Evolutionary conservation across 2,888 invertebrate species (phyloP), one percentile per base, ranked within the genome.

Genomic region (Eretmocerus hayati): DNA sequence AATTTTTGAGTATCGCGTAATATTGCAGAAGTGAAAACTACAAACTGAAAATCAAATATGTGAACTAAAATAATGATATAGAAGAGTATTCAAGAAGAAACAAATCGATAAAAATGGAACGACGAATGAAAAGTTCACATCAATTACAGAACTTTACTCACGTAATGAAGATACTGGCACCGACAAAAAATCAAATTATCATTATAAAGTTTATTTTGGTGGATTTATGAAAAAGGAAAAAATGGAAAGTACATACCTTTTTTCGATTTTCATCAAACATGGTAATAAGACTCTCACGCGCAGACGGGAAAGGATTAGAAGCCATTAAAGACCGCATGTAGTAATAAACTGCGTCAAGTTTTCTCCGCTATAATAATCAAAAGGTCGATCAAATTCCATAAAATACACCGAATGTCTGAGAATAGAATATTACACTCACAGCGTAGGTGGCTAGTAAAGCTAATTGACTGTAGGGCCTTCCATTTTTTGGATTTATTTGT

Each of bases 291-390:
- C 87, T 87, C 75, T 95, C 93, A 59, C 85, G 81, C n/a, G 94
- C 93, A 2, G 93, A 90, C 57, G 85, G 83, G 67, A 93, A 88
- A 2, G 94, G 90, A 79, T 92, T 93, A 35, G 92, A 90, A 48
- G 93, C 89, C 81, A 92, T 89, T 60, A 95, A 76, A 72, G 94
- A 93, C 61, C 95, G 81, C 87, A 93, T 91, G 69, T 93, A 94
- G 73, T 89, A 94, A 73, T 94, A 96, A 5, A 95, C 90, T n/a
- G 94, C 93, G 72, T 95, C 95, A 57, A 95, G 77, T 77, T 90
- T 91, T 65, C 91, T 81, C 74, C 88, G 85, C 92, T 94, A 43
- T 80, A 80, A 48, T 62, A 60, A 4, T 35, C n/a, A n/a, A n/a
- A n/a, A n/a, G n/a, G n/a, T n/a, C n/a, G n/a, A n/a, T n/a, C n/a